phyloP scores from a whole-genome alignment of 92 coral and sea anemone genomes.

The Plumapathes pennacea region DNA sequence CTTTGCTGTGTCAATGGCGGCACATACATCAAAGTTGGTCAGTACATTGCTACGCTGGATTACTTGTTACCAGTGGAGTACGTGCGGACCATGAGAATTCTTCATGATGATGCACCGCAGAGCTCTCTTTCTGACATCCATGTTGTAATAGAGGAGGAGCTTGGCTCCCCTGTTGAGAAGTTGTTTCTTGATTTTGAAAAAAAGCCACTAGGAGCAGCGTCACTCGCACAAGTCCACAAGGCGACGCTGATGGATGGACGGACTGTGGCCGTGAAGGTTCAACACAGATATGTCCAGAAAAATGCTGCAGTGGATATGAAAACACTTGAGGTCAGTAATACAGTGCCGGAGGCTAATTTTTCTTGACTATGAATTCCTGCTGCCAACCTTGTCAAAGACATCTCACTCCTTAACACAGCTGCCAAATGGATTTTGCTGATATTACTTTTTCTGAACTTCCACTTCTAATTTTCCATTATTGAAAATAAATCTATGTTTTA shows the following conservation, averaged over 20 bases:
- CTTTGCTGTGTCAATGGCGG: conserved; percentile 92
- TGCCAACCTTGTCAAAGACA: no score
- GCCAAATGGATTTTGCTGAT: no score
- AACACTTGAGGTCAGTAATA: conserved; percentile 78
- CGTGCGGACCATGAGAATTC: conserved; percentile 87
- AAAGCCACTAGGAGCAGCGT: conserved; percentile 87
- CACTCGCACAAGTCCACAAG: conserved; percentile 96
- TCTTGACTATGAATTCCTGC: no score
- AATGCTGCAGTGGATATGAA: conserved; percentile 90
- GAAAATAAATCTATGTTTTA: no score
- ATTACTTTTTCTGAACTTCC: no score
- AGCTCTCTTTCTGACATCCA: conserved; percentile 69
- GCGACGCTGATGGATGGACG: conserved; percentile 87
- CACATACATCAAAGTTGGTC: conserved; percentile 92
- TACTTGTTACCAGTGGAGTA: conserved; percentile 88
- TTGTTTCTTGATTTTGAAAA: conserved; percentile 74
- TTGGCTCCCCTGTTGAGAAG: conserved; percentile 60
- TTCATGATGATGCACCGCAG: conserved; percentile 91
- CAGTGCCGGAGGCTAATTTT: background rate
- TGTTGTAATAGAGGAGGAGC: conserved; percentile 72
- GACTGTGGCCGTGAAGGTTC: conserved; percentile 92
- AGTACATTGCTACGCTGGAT: conserved; percentile 88
- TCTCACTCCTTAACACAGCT: no score
- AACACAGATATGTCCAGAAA: conserved; percentile 88
- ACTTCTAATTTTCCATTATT: no score